Conservation (phyloP, 2,113 vertebrate species). For the Odocoileus virginianus region DNA sequence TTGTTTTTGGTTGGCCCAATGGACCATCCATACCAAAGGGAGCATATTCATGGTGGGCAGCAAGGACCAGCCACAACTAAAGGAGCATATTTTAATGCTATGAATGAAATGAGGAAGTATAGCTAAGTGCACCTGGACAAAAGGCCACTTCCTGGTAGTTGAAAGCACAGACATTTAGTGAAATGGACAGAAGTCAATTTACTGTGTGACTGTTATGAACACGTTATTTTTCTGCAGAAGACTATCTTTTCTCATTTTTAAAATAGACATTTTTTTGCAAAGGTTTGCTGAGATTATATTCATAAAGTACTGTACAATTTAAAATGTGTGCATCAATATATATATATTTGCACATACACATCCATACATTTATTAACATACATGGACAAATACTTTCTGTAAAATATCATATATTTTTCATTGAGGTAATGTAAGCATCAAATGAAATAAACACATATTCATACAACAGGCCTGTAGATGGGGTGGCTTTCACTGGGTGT, state of each 20-base stretch:
- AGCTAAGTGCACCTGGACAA: not conserved
- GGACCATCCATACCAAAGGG: not conserved
- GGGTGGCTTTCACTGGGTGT: not conserved
- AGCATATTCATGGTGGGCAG: not conserved
- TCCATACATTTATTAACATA: accelerated
- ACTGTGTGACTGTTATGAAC: accelerated
- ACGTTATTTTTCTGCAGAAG: too few relatives aligned
- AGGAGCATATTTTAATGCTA: not conserved
- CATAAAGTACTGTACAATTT: not conserved
- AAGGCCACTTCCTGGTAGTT: accelerated
- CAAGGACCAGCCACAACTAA: accelerated
- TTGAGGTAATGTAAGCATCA: not conserved
- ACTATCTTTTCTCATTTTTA: not conserved
- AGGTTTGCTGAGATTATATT: not conserved
- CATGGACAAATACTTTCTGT: not conserved
- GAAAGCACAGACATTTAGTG: not conserved
- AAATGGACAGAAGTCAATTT: not conserved
- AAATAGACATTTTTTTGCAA: not conserved
- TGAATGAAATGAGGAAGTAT: not conserved
- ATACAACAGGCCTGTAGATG: not conserved
- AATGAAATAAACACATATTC: not conserved
- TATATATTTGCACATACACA: not conserved
- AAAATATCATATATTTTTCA: not conserved
- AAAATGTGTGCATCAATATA: not conserved
- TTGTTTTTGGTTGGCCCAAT: not conserved